Percentiles rank a stretch among this genome's conserved stretches.
phyloP scores from a whole-genome alignment of 1,140 invertebrate species.

The Hetaerina americana region DNA sequence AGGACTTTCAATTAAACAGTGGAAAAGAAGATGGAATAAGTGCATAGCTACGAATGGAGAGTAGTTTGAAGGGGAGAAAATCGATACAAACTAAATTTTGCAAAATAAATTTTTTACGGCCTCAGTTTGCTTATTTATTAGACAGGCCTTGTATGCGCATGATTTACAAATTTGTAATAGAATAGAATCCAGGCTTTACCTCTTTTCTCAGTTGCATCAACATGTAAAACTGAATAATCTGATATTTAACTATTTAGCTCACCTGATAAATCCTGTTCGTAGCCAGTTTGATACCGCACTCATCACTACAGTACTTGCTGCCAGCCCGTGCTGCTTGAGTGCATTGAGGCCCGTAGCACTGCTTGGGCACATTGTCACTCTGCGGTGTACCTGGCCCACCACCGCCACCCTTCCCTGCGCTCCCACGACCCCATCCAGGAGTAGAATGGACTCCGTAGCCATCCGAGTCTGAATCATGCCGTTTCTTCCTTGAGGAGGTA shows the following conservation, averaged over 20 bases:
- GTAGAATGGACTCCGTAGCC: slow-evolving; percentile 23
- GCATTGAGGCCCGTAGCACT: slow-evolving; percentile 89
- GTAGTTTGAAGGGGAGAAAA: no score
- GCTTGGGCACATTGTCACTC: slow-evolving; percentile 33
- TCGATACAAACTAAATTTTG: no score
- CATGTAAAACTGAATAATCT: no score
- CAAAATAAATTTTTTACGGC: no score
- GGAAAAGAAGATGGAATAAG: no score
- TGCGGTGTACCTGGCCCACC: neutral
- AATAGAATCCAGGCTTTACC: no score
- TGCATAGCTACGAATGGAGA: no score
- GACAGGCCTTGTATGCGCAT: no score
- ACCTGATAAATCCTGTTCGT: slow-evolving; percentile 73
- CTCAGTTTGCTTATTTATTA: no score
- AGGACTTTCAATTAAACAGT: no score
- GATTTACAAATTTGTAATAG: no score
- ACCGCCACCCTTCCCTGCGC: neutral
- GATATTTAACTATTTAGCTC: slow-evolving; percentile 14
- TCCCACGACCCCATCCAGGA: neutral
- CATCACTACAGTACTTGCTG: slow-evolving; percentile 92
- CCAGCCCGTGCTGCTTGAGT: slow-evolving; percentile 55
- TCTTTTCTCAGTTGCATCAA: no score
- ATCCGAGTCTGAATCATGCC: slow-evolving; percentile 38
- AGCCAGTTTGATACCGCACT: slow-evolving; percentile 85
- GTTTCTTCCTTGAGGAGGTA: slow-evolving; percentile 16